Percentiles rank a stretch among this genome's conserved stretches.
These are phyloP conservation scores for Pseudonaja textilis DNA, from an alignment of 2,113 vertebrate genomes.

Conservation along the genomic window DNA sequence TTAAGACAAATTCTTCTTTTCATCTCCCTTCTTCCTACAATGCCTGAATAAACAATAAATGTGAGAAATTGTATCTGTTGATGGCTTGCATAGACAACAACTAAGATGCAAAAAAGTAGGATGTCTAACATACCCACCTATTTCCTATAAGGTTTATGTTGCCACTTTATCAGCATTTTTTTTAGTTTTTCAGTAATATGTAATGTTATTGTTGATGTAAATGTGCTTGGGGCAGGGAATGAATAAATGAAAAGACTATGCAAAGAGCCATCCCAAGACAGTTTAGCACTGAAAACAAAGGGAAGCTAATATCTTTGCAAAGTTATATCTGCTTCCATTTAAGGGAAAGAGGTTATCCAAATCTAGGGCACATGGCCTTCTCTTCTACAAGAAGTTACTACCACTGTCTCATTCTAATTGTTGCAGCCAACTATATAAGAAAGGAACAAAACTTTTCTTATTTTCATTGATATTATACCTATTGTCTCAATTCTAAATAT, in stretches of 20 bases:
- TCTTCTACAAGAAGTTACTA: not conserved
- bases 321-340: not conserved
- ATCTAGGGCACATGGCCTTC: not conserved
- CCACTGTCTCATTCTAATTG: not conserved
- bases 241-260: not conserved
- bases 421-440: not conserved
- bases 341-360: not conserved
- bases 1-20: not conserved
- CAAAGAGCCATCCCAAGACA: not conserved
- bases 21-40: not conserved
- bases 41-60: not conserved
- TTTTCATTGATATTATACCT: not conserved
- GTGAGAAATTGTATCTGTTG: not conserved
- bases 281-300: not conserved
- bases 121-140: not conserved
- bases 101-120: not conserved
- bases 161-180: not conserved
- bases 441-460: not conserved
- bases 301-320: not conserved
- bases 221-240: not conserved
- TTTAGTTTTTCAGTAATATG: not conserved
- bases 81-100: not conserved
- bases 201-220: not conserved
- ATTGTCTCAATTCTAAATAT: not conserved
- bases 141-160: not conserved